Base-by-base conservation (phyloP, 2,888 invertebrate species). In the Tyria jacobaeae region DNA sequence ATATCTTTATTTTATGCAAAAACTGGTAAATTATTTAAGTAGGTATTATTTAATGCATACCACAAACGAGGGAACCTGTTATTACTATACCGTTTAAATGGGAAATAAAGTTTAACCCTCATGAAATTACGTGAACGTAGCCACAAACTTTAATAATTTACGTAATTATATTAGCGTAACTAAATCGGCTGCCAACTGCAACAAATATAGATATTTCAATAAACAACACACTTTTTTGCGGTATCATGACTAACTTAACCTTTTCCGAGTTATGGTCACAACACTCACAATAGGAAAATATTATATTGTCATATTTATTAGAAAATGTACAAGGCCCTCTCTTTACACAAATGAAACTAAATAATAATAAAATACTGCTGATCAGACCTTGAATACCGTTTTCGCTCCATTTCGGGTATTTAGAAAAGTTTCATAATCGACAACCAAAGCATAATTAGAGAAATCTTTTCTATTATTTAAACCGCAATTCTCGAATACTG, bases 341-440 rank as follows among this genome's bases (percentile, higher is more conserved):
- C 60, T 59, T 51, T n/a, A n/a, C 61, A 67, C 50, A 76, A 64
- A 37, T 55, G 14, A 48, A 31, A 70, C 66, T 67, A 68, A 61
- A 65, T 51, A 68, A 63, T 65, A 60, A 55, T 75, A 70, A 73
- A 74, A 57, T 75, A 71, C 63, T 60, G 56, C 66, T 66, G 44
- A 68, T 61, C 54, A 62, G 79, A 81, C 88, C 87, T 87, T 89
- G 86, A 79, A 76, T 69, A 73, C 51, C 60, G 76, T 87, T 86
- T 89, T 81, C 83, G 85, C 87, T 87, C 86, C 82, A 86, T 70
- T 89, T 86, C 70, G 78, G 69, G 63, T 71, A 82, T 87, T 85
- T 81, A 77, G 83, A 83, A 86, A 85, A 71, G 73, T 68, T 66
- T 56, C 53, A 53, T 54, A 34, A 67, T 66, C 72, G 57, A 63